phyloP scores from a whole-genome alignment of 2,797 vertebrate genomes.

The Fundulus diaphanus region DNA sequence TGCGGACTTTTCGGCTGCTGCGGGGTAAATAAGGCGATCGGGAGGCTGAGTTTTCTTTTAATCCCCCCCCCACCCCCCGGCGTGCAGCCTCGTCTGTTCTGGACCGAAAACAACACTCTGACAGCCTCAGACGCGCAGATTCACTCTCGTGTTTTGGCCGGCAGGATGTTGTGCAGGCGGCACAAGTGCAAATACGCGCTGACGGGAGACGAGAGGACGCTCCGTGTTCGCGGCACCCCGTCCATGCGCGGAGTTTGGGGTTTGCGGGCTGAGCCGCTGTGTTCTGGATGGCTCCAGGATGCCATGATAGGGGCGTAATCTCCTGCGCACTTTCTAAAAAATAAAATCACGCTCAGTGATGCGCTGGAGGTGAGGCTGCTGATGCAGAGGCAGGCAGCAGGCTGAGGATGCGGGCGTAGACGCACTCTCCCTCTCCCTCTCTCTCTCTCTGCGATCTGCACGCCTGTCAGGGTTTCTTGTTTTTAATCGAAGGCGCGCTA shows the following conservation, averaged over 20 bases:
- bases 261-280: conserved; percentile 21
- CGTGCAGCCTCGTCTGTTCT: conserved; percentile 21
- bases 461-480: conserved; percentile 38
- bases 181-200: conserved; percentile 7
- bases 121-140: conserved; percentile 34
- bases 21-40: not conserved
- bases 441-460: conserved; percentile 29
- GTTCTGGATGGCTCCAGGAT: conserved; percentile 50
- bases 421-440: too few species aligned
- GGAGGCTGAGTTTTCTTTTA: not conserved
- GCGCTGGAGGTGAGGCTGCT: conserved; percentile 63
- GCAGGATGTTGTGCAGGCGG: conserved; percentile 48
- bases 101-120: conserved; percentile 34
- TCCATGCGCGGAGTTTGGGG: conserved; percentile 17
- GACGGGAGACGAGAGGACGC: not conserved
- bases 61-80: too few species aligned
- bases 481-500: conserved; percentile 24
- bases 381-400: conserved; percentile 48
- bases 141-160: conserved; percentile 50
- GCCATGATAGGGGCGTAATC: conserved; percentile 70
- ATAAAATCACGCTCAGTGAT: conserved; percentile 48
- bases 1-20: not conserved
- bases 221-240: not conserved
- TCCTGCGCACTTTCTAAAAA: conserved; percentile 73
- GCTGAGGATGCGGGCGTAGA: conserved; percentile 55